These are phyloP conservation scores for Sparidentex hasta DNA, from an alignment of 2,797 vertebrate genomes.

Conservation along the genomic window DNA sequence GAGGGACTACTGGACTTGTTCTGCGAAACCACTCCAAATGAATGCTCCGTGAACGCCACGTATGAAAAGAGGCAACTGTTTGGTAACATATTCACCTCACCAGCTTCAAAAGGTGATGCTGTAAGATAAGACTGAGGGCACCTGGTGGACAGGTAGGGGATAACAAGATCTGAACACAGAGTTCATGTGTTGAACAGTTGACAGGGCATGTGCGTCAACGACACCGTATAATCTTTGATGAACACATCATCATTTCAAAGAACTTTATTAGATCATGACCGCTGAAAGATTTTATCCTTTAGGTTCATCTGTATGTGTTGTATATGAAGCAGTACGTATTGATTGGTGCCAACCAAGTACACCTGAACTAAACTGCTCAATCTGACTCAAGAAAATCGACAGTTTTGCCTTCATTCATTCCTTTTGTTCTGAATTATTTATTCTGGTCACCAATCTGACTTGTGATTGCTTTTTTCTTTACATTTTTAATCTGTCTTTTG, in stretches of 20 bases:
- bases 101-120: too few relatives aligned
- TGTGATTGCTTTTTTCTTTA: not conserved
- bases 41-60: not conserved
- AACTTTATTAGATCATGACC: not conserved
- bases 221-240: not conserved
- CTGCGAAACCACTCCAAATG: not conserved
- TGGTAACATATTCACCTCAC: too few relatives aligned
- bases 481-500: not conserved
- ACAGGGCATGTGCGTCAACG: not conserved
- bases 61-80: too few relatives aligned
- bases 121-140: not conserved
- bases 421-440: slow-evolving; percentile 4
- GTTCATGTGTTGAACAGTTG: not conserved
- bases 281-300: not conserved
- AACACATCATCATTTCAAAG: not conserved
- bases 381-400: not conserved
- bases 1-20: not conserved
- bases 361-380: not conserved
- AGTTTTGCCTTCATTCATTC: not conserved
- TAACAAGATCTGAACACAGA: not conserved
- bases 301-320: not conserved
- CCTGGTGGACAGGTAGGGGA: slow-evolving; percentile 15
- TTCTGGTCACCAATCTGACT: not conserved
- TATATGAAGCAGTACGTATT: not conserved
- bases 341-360: not conserved